Conservation (phyloP, 2,797 vertebrate species). For the Telmatherina bonti region DNA sequence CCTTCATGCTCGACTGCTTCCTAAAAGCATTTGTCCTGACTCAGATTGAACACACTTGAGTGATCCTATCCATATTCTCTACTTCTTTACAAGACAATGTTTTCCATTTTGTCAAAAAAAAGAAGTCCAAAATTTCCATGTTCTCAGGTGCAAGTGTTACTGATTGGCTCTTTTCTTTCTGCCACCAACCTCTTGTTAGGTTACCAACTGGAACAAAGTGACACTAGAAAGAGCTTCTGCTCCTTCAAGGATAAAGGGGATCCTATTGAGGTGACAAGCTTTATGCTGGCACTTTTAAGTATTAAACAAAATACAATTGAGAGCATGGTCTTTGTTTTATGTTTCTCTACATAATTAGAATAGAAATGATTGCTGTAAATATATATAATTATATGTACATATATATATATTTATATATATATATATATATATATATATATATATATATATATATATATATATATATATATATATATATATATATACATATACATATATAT, state of each 20-base stretch:
- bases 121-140: conserved; percentile 80
- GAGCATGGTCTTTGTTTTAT: neutral
- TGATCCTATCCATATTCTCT: conserved; percentile 84
- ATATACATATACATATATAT: no score
- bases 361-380: neutral
- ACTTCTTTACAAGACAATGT: conserved; percentile 76
- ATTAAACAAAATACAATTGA: conserved; percentile 25
- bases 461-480: no score
- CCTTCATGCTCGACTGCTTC: conserved; percentile 72
- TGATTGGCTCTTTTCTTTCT: conserved; percentile 75
- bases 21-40: conserved; percentile 83
- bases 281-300: conserved; percentile 28
- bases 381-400: no score
- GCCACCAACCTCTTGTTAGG: conserved; percentile 79
- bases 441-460: no score
- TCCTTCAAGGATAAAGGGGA: conserved; percentile 63
- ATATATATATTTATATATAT: no score
- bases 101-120: conserved; percentile 76
- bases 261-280: conserved; percentile 57
- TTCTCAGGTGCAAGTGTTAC: conserved; percentile 83
- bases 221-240: conserved; percentile 61
- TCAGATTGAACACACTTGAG: conserved; percentile 83
- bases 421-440: no score
- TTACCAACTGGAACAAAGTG: conserved; percentile 75
- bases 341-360: neutral